A percentile compares a stretch with the other conserved stretches of the same genome.
These are phyloP conservation scores for Pocillopora damicornis DNA, from an alignment of 64 coral and sea anemone species.

Conservation along the genomic window DNA sequence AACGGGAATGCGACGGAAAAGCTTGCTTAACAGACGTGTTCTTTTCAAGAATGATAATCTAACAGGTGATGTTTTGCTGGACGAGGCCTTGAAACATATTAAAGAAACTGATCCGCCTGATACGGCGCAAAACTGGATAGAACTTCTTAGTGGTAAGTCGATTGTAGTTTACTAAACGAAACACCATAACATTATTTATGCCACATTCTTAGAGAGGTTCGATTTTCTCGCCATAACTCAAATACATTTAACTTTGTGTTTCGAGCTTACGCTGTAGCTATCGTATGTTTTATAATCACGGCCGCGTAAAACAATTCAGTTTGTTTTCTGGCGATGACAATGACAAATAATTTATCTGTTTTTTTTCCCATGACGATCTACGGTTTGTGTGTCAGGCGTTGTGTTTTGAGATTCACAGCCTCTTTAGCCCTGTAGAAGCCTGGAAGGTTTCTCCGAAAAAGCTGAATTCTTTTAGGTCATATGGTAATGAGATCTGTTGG, in stretches of 20 bases:
- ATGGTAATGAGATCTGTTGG: constrained; percentile 12
- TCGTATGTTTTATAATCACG: not conserved
- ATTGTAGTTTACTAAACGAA: not conserved
- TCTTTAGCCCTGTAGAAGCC: not conserved
- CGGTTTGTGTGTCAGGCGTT: too few species aligned
- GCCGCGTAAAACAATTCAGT: too few species aligned
- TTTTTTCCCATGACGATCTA: too few species aligned
- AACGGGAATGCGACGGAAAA: constrained; percentile 89
- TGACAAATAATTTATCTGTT: too few species aligned
- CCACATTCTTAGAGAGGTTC: not conserved
- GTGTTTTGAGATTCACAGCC: not conserved
- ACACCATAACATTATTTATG: constrained; percentile 15
- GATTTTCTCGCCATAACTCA: not conserved
- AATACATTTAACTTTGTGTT: not conserved
- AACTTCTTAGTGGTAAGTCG: constrained; percentile 85
- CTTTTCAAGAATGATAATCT: constrained; percentile 81
- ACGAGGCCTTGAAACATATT: constrained; percentile 92
- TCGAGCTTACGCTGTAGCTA: not conserved
- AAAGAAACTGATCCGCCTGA: constrained; percentile 91
- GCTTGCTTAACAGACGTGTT: constrained; percentile 82
- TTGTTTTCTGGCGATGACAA: too few species aligned
- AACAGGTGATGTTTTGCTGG: constrained; percentile 93
- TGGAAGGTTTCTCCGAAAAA: not conserved
- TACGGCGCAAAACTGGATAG: constrained; percentile 95
- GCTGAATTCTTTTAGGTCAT: not conserved